Conservation (phyloP, 1,140 invertebrate genomes). For the Anastatus disparis region DNA sequence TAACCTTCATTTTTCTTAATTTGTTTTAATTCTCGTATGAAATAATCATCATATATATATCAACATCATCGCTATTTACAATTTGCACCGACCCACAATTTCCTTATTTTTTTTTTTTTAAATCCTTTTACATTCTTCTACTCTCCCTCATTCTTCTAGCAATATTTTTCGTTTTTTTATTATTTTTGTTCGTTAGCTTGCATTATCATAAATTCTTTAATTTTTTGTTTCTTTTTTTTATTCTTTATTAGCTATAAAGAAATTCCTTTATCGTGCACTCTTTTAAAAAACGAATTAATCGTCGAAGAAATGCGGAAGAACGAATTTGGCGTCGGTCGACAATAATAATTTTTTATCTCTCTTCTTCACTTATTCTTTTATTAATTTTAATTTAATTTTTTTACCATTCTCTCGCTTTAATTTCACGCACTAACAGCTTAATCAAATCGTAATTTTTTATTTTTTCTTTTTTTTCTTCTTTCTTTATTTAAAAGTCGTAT, state of each 20-base stretch:
- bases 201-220: not conserved
- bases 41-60: constrained; percentile 41
- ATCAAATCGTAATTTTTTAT: constrained; percentile 25
- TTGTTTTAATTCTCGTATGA: constrained; percentile 38
- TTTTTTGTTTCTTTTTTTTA: not conserved
- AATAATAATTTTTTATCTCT: constrained; percentile 26
- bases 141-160: not conserved
- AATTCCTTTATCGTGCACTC: constrained; percentile 39
- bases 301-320: constrained; percentile 41
- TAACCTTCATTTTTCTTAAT: constrained; percentile 26
- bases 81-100: constrained; percentile 40
- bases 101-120: not conserved
- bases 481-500: constrained; percentile 21
- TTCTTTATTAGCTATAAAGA: constrained; percentile 19
- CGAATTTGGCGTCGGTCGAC: constrained; percentile 40
- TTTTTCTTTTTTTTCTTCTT: constrained; percentile 1
- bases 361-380: not conserved
- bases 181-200: constrained; percentile 24
- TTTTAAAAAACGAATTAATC: constrained; percentile 32
- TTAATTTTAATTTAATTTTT: not conserved
- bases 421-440: constrained; percentile 37
- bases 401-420: not conserved
- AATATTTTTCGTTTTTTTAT: constrained; percentile 10
- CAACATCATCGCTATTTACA: constrained; percentile 42
- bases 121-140: too few species aligned